Evolutionary conservation across 2,113 vertebrate genomes (phyloP).

Genomic region (Ia io): DNA sequence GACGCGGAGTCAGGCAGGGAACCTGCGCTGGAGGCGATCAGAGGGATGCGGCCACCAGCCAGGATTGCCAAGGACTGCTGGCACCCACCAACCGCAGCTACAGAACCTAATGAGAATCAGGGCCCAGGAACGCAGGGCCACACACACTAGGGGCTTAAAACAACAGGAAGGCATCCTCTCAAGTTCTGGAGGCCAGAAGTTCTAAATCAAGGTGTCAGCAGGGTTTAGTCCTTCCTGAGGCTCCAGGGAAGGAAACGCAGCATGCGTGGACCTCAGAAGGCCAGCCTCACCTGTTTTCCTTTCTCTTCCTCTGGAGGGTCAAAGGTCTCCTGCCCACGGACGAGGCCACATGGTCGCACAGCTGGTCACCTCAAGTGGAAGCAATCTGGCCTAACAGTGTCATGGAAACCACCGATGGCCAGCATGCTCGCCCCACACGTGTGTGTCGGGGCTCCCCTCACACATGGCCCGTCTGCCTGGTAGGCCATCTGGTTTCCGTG

Average conservation of each 20-base stretch:
- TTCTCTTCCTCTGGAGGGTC: neutral
- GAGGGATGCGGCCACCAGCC: neutral
- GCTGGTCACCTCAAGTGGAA: conserved; percentile 71
- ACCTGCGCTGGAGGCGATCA: rapidly evolving
- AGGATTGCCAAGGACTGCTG: neutral
- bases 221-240: neutral
- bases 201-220: neutral
- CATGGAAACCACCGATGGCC: neutral
- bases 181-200: too few species aligned
- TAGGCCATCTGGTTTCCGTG: conserved; percentile 76
- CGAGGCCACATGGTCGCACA: conserved; percentile 53
- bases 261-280: rapidly evolving
- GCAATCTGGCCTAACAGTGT: conserved; percentile 49
- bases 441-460: neutral
- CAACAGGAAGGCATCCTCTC: rapidly evolving
- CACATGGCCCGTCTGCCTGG: neutral
- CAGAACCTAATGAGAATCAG: rapidly evolving
- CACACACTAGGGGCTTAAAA: neutral
- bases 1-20: neutral
- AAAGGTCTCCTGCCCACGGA: rapidly evolving
- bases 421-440: rapidly evolving
- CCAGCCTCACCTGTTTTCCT: rapidly evolving
- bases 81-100: too few species aligned
- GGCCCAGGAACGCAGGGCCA: neutral
- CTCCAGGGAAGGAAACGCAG: neutral